These are phyloP conservation scores for Pseudopodoces humilis DNA, from an alignment of 2,113 vertebrate species.

Conservation along the genomic window DNA sequence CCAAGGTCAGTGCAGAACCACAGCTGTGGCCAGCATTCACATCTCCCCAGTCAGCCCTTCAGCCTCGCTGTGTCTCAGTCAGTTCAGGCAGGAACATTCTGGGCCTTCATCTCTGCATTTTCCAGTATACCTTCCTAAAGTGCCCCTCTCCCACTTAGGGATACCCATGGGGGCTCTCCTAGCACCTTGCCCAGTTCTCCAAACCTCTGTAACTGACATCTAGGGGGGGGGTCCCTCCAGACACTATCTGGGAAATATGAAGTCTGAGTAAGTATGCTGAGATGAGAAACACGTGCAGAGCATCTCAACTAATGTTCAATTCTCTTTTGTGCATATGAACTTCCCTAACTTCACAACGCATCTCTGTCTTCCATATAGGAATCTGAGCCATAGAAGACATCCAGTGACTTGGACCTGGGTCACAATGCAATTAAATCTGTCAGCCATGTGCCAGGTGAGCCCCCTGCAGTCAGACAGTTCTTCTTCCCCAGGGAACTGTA, in stretches of 20 bases:
- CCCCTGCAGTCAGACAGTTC: background rate
- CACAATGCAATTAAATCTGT: background rate
- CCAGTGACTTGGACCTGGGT: background rate
- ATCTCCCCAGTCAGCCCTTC: rapidly evolving
- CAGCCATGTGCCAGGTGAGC: background rate
- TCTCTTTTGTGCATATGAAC: background rate
- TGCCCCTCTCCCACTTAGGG: background rate
- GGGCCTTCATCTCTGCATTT: background rate
- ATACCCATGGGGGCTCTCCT: background rate
- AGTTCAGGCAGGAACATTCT: background rate
- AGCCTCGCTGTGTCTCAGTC: rapidly evolving
- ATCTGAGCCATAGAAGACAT: background rate
- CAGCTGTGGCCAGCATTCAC: background rate
- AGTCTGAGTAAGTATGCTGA: background rate
- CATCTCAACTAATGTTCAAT: background rate
- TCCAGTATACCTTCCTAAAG: background rate
- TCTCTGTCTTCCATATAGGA: background rate
- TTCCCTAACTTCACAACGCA: background rate
- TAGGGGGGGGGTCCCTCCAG: background rate
- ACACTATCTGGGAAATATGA: background rate
- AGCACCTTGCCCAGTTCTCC: background rate
- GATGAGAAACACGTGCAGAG: background rate
- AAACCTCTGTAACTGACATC: background rate
- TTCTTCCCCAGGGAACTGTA: background rate
- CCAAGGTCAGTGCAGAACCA: background rate